Conservation (phyloP, 2,888 invertebrate species). For the Craniophora ligustri region DNA sequence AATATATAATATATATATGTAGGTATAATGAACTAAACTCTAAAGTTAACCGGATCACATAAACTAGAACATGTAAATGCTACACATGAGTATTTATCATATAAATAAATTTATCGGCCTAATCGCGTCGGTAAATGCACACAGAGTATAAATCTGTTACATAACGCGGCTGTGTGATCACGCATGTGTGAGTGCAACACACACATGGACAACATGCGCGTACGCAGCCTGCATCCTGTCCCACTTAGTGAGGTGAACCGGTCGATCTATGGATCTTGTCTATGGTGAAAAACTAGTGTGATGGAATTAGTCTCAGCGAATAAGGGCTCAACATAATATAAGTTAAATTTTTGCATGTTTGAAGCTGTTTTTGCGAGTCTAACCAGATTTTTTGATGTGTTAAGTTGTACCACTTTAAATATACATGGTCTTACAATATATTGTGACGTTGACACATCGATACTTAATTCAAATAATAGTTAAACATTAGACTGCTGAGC, state of each 20-base stretch:
- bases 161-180: slow-evolving; percentile 64
- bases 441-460: neutral
- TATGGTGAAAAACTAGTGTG: slow-evolving; percentile 54
- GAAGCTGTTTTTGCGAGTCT: slow-evolving; percentile 1
- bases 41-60: slow-evolving; percentile 44
- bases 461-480: neutral
- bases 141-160: slow-evolving; percentile 56
- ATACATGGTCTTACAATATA: slow-evolving; percentile 12
- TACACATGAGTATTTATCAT: slow-evolving; percentile 42
- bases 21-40: slow-evolving; percentile 10
- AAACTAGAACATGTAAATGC: slow-evolving; percentile 37
- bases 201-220: slow-evolving; percentile 39
- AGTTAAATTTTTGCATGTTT: slow-evolving; percentile 14
- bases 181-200: slow-evolving; percentile 19
- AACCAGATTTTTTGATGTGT: slow-evolving; percentile 2
- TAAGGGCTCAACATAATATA: slow-evolving; percentile 33
- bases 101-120: slow-evolving; percentile 42
- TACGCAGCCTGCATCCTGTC: slow-evolving; percentile 78
- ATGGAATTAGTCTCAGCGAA: slow-evolving; percentile 39
- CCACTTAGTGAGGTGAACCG: slow-evolving; percentile 81
- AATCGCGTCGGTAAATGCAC: slow-evolving; percentile 48
- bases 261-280: slow-evolving; percentile 57
- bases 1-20: slow-evolving; percentile 8
- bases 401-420: slow-evolving; percentile 10
- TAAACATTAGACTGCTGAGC: neutral